Evolutionary conservation across 1,140 invertebrate species (phyloP), one percentile per base, ranked within the genome.

Genomic region (Neuroterus valhalla): DNA sequence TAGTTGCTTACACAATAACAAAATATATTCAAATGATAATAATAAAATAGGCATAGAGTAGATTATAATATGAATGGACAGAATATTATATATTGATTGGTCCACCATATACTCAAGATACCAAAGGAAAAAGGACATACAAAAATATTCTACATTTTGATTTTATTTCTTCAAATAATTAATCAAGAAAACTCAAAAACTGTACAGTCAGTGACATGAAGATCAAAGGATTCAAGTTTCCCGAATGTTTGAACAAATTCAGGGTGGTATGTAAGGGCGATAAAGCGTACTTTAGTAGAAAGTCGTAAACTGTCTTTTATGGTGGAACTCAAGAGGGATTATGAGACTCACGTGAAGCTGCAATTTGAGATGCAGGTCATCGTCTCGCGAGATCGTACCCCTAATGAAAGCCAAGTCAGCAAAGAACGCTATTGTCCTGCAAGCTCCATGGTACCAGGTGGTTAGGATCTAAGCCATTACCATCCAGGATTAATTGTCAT

Each of bases 401-500:
- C 72, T 82, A 82, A 82, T 79, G 81, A 81, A 80, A 76, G 70
- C 71, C 74, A 55, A 77, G 74, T 70, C 74, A 83, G 52, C 72
- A 68, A 67, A 75, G 78, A 79, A 71, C 77, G 68, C 69, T 77
- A 85, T 86, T 86, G 83, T 86, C 84, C 85, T 84, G 72, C 77
- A 75, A 78, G 76, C 82, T 79, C 71, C 50, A 72, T 55, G 69
- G 73, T 75, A 81, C 82, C 85, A 82, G 85, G 85, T 83, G 84
- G 82, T 75, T 71, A 78, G 81, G 82, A 86, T 84, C 77, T 72
- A 74, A 72, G 74, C 84, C 81, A 87, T 86, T 86, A 86, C 85
- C 74, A 71, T 38, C 72, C 70, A 78, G 84, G 82, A 86, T 87
- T 87, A 87, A 86, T 86, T 86, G 81, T 81, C 44, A 84, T 84